Evolutionary conservation across 2,113 vertebrate species (phyloP), one percentile per base, ranked within the genome.

Genomic region (Tichodroma muraria): DNA sequence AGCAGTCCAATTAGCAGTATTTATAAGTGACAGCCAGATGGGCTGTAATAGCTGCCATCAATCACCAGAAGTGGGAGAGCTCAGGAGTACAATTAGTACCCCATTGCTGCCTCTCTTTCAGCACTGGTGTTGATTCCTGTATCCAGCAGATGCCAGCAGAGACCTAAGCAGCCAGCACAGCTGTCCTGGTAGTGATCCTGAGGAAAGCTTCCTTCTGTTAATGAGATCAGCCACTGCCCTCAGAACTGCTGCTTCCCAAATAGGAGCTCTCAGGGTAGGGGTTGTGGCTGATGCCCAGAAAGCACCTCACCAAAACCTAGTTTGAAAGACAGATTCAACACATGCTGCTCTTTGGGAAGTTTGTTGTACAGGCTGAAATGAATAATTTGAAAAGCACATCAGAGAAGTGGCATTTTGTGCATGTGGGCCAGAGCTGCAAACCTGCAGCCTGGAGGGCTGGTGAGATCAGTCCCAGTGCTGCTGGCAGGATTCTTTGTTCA

Each of bases 71-170:
- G 22, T 0, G 8, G 57, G 53, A 44, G 4, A 65, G 49, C 33
- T 90, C 44, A 12, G 0, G 4, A 15, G 24, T 8, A 28, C 1
- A 3, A 42, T n/a, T n/a, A 73, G 73, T 6, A 23, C 15, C 7
- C 5, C 59, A 9, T 4, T 44, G 37, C 30, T 2, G 12, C 57
- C 63, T 47, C n/a, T 63, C 44, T 50, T 42, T 59, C 79, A 77
- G 61, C 68, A 0, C 50, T 70, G 59, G 18, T 22, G 33, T 57
- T 95, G 73, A 27, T 38, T 72, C 63, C 57, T 13, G 6, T 20
- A 30, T 50, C 85, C 90, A 88, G 88, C 7, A 96, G 88, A n/a
- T 88, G 93, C 88, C 93, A 89, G 84, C 87, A 94, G 89, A 91
- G 84, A 33, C 24, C 89, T 23, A 9, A 89, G 73, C 61, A 87